Base-by-base conservation (phyloP, 2,888 invertebrate species). In the Metalampra italica region DNA sequence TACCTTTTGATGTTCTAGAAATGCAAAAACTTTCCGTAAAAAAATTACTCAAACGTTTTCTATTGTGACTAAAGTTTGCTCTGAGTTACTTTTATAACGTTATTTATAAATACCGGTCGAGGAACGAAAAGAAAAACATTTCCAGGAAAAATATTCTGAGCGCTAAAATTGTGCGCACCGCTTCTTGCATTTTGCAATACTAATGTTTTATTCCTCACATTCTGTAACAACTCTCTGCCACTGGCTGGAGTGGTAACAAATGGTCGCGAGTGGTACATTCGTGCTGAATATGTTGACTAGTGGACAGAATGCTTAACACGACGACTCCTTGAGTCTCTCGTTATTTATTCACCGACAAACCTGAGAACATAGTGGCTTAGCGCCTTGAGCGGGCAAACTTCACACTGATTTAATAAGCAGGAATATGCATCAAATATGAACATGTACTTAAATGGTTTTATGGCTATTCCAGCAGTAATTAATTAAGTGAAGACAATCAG, bases 311-410 rank as follows among this genome's bases (percentile, higher is more conserved):
- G 55, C 58, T 50, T 62, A 56, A 65, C 62, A 59, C 11, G 22
- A 11, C 58, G 57, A 56, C 58, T 60, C 53, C 57, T 55, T 49
- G 40, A 50, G 45, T 38, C 12, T 49, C 64, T 68, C 64, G 70
- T 77, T 73, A 77, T 67, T 76, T 78, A 80, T 79, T 79, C 75
- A 78, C 60, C 49, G 57, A 68, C 68, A 69, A 76, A 75, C 69
- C 71, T 63, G 68, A 62, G 67, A 64, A 62, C 63, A 67, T 65
- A 68, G 72, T 62, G 68, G 69, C 60, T 64, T n/a, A 5, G 59
- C 61, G 63, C 65, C 61, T 68, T 69, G 60, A 56, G 52, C 54
- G 65, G 58, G 55, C 62, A 60, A 72, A 72, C 70, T 77, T 69
- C 65, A 68, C 71, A 70, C 70, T 66, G 68, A 69, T 72, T 75